Evolutionary conservation across 1,140 invertebrate genomes (phyloP).

Genomic region (Drosophila nebulosa): DNA sequence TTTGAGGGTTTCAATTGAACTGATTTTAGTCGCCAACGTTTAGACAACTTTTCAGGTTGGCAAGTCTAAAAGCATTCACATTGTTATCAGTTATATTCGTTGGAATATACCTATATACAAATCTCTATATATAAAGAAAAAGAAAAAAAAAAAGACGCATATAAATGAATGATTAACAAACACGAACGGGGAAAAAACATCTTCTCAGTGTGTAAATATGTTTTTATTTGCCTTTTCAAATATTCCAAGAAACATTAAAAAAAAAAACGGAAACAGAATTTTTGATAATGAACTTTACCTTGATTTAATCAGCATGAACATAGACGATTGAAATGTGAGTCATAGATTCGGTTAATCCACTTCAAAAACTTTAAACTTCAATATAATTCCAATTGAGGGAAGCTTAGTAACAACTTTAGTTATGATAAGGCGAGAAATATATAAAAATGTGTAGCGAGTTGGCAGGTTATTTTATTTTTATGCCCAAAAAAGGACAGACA

Average conservation of each 20-base stretch:
- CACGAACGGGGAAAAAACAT: background rate
- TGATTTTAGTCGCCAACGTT: conserved; percentile 30
- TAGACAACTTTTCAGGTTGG: background rate
- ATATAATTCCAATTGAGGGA: background rate
- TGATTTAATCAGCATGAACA: too few relatives aligned
- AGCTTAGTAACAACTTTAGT: background rate
- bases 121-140: background rate
- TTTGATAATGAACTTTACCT: too few relatives aligned
- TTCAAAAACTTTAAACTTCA: too few relatives aligned
- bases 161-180: background rate
- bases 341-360: too few relatives aligned
- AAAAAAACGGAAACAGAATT: too few relatives aligned
- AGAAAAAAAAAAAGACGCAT: too few relatives aligned
- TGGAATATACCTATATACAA: background rate
- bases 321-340: too few relatives aligned
- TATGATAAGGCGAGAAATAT: conserved; percentile 22
- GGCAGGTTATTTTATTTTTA: background rate
- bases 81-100: conserved; percentile 7
- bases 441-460: conserved; percentile 21
- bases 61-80: background rate
- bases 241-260: background rate
- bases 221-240: background rate
- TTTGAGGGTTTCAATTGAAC: conserved; percentile 18
- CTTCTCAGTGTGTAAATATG: too few relatives aligned
- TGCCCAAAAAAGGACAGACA: conserved; percentile 1